Base-by-base conservation (phyloP, 2,888 invertebrate species). In the Cephus pulcher region DNA sequence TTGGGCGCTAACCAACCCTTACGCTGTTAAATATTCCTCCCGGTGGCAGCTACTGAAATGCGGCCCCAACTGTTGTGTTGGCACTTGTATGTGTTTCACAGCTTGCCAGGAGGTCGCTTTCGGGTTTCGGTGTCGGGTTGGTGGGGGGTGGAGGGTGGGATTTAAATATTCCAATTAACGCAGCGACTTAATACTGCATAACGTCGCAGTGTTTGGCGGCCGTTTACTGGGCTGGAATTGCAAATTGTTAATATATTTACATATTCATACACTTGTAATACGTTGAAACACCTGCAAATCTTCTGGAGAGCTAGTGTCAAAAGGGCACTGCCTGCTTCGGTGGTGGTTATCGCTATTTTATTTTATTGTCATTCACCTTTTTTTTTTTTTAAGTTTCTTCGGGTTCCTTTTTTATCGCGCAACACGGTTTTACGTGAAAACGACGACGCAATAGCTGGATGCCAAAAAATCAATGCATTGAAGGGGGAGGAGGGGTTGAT, bases 401-500 rank as follows among this genome's bases (percentile, higher is more conserved):
- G 12, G 35, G 12, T 40, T 40, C 6, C 9, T 56, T 40, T 12
- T 56, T 56, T 9, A 56, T 6, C 56, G 56, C 9, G 23, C 56
- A 23, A 15, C 56, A 23, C 23, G 9, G 56, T 56, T 56, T 56
- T 56, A 56, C 56, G 56, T 0, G 56, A 56, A 23, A 56, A 56
- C 56, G 15, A 56, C 56, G 15, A 23, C 15, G 2, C 23, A 23
- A 23, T 56, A 3, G 56, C 56, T 9, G 56, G 56, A 23, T 6
- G 56, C 3, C 23, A 9, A 23, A 9, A 9, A 56, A 56, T 15
- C 23, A 23, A 23, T 15, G 9, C 1, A 35, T 2, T 23, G 56
- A 73, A 23, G 37, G n/a, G 34, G 73, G 34, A 23, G 69, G 69
- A 71, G 69, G 34, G 40, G 75, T 69, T 76, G 56, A 78, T 56